A percentile compares a stretch with the other conserved stretches of the same genome.
Conservation (phyloP, 2,888 invertebrate species). For the Agrochola macilenta region DNA sequence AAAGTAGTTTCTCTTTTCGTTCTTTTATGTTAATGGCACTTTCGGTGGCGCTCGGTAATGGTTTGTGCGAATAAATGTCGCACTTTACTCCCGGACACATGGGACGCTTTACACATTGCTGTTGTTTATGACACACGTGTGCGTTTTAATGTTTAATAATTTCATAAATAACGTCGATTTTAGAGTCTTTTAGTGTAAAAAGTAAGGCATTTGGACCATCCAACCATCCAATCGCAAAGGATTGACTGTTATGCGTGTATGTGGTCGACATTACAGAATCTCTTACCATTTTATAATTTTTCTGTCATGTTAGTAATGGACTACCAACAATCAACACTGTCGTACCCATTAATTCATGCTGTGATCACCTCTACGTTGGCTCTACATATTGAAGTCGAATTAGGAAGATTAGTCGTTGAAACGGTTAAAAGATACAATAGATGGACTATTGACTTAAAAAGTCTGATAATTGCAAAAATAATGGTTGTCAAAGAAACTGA, state of each 20-base stretch:
- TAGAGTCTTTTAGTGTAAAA: slow-evolving; percentile 52
- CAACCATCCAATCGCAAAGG: not conserved
- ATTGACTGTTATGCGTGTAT: not conserved
- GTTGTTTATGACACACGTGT: slow-evolving; percentile 74
- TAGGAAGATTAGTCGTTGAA: not conserved
- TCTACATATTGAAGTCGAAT: not conserved
- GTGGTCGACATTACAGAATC: not conserved
- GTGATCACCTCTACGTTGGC: not conserved
- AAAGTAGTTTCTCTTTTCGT: slow-evolving; percentile 88
- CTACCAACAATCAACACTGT: not conserved
- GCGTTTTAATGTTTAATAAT: slow-evolving; percentile 70
- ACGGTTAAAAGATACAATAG: not conserved
- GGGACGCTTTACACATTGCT: slow-evolving; percentile 73
- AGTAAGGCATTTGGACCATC: slow-evolving; percentile 24
- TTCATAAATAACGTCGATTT: slow-evolving; percentile 67
- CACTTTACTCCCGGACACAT: slow-evolving; percentile 78
- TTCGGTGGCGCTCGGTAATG: slow-evolving; percentile 85
- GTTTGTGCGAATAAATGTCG: slow-evolving; percentile 85
- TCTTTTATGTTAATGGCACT: slow-evolving; percentile 89
- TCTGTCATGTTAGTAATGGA: not conserved
- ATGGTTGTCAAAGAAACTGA: not conserved
- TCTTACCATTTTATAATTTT: not conserved
- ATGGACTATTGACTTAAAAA: not conserved
- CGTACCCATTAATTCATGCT: not conserved
- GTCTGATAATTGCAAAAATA: not conserved